Evolutionary conservation across 1,140 invertebrate genomes (phyloP).

Genomic region (Trichonephila inaurata): DNA sequence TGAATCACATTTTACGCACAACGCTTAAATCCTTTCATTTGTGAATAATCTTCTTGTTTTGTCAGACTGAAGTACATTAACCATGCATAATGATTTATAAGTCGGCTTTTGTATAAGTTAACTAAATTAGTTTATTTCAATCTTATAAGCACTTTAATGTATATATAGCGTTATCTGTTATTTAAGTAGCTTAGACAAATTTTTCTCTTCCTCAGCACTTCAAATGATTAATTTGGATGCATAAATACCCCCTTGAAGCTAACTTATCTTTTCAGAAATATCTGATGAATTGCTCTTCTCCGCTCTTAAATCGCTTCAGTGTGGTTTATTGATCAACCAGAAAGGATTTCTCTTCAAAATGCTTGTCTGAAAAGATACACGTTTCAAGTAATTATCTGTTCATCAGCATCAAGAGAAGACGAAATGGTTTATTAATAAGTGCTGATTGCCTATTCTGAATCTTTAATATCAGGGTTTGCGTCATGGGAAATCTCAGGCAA

Average conservation of each 20-base stretch:
- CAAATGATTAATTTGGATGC: neutral
- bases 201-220: neutral
- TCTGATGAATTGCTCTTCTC: neutral
- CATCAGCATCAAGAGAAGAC: neutral
- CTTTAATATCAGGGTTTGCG: neutral
- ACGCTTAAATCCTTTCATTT: too few species aligned
- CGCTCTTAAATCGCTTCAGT: neutral
- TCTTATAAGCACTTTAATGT: neutral
- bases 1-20: too few species aligned
- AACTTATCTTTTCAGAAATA: neutral
- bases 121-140: neutral
- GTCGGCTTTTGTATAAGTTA: too few species aligned
- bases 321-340: too few species aligned
- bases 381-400: conserved; percentile 3
- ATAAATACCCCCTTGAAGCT: neutral
- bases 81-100: too few species aligned
- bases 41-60: too few species aligned
- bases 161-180: neutral
- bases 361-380: neutral
- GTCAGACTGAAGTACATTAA: too few species aligned
- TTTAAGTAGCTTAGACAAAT: neutral
- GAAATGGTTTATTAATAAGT: neutral
- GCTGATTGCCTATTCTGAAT: neutral
- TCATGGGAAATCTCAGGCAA: neutral
- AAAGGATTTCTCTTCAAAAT: neutral